A percentile compares a stretch with the other conserved stretches of the same genome.
Evolutionary conservation across 2,797 vertebrate genomes (phyloP).

Genomic region (Onychomys torridus): DNA sequence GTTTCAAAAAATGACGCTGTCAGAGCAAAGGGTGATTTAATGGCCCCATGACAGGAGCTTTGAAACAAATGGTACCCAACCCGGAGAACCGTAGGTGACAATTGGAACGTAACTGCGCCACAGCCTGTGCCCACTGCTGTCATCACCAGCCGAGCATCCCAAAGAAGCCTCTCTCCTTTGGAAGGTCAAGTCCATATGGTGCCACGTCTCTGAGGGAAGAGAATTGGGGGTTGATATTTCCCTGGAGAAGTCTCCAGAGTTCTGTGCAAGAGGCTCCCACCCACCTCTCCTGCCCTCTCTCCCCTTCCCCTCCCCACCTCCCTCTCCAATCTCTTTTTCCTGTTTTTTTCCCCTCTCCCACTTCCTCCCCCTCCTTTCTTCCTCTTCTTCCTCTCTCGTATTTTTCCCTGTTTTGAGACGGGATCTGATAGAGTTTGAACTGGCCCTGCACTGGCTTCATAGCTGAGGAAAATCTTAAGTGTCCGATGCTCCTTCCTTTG

Average conservation of each 20-base stretch:
- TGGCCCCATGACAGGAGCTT: constrained; percentile 72
- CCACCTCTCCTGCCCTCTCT: neutral
- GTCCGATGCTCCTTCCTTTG: neutral
- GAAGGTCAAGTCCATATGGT: constrained; percentile 68
- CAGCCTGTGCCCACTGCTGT: constrained; percentile 78
- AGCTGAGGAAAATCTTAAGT: neutral
- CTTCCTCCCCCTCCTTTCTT: neutral
- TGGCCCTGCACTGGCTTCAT: neutral
- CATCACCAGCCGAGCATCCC: constrained; percentile 35
- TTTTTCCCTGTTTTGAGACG: neutral
- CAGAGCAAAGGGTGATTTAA: constrained; percentile 81
- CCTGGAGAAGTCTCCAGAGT: constrained; percentile 5
- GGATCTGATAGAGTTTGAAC: neutral
- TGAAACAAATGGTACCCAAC: constrained; percentile 79
- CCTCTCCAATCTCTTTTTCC: neutral
- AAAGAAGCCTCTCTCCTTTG: constrained; percentile 72
- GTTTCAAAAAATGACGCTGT: constrained; percentile 73
- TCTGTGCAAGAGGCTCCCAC: neutral
- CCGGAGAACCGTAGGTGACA: constrained; percentile 70
- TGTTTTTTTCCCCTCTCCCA: fast-evolving
- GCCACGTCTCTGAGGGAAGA: constrained; percentile 26
- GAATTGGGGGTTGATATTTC: neutral
- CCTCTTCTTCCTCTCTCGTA: neutral
- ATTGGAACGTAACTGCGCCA: constrained; percentile 73
- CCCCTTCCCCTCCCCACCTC: neutral